These are phyloP conservation scores for Phrynosoma platyrhinos DNA, from an alignment of 2,113 vertebrate genomes.

Conservation along the genomic window DNA sequence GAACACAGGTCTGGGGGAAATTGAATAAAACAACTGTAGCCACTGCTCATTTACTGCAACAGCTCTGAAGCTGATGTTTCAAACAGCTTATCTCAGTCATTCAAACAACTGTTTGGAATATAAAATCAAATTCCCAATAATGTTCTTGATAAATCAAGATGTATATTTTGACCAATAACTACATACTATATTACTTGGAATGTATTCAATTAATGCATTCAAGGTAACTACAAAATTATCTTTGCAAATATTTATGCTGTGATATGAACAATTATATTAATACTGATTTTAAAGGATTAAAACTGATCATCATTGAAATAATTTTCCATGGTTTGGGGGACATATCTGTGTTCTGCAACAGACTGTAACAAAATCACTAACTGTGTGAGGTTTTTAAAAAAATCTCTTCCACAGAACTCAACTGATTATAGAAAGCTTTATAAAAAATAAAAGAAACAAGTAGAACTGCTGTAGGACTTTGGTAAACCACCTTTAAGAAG, in stretches of 20 bases:
- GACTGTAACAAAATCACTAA: neutral
- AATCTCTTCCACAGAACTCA: neutral
- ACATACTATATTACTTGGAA: neutral
- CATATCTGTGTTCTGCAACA: neutral
- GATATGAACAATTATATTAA: conserved; percentile 58
- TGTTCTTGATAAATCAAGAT: neutral
- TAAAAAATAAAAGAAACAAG: neutral
- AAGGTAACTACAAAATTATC: conserved; percentile 38
- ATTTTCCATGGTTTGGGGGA: neutral
- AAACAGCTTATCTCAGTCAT: neutral
- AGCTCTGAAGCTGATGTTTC: neutral
- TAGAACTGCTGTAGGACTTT: conserved; percentile 17
- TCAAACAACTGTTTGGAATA: neutral
- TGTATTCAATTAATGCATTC: neutral
- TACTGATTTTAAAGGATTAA: conserved; percentile 67
- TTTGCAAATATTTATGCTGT: conserved; percentile 57
- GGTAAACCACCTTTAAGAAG: neutral
- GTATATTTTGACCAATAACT: conserved; percentile 12
- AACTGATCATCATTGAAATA: neutral
- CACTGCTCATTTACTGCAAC: neutral
- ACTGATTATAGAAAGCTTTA: neutral
- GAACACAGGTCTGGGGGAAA: neutral
- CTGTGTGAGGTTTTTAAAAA: neutral
- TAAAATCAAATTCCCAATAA: neutral
- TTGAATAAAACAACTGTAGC: neutral